Evolutionary conservation across 2,113 vertebrate genomes (phyloP), one percentile per base, ranked within the genome.

Genomic region (Tricholaema leucomelas): DNA sequence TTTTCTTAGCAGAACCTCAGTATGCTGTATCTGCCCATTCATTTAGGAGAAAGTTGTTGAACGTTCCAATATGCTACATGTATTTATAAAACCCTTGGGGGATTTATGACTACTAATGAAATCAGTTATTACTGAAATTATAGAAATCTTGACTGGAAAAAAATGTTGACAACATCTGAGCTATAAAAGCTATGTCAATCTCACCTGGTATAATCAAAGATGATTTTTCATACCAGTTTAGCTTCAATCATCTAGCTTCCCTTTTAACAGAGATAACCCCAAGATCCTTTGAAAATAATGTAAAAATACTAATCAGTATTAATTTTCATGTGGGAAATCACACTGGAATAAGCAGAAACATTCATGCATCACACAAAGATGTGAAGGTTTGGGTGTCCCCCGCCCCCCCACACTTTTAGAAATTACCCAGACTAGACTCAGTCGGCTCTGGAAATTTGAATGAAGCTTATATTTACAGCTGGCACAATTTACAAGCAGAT

Each of bases 271-370:
- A 52, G 6, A 78, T 42, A 59, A 90, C 81, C 81, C 12, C 30
- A 74, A n/a, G n/a, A n/a, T n/a, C n/a, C n/a, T n/a, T n/a, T n/a
- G n/a, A 86, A 89, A 88, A 90, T 91, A 81, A 52, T 42, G 14
- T 42, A 42, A 52, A 52, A 25, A 25, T 24, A 23, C 23, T 52
- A 85, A 81, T 74, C 42, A 71, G 31, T 93, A n/a, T 42, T 87
- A 90, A 40, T 92, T 77, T 90, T 73, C 40, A 48, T 0, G 0
- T 82, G 36, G 24, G 38, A 92, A 92, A 28, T 33, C n/a, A 82
- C 11, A 33, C 38, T 7, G 2, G 35, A n/a, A 80, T 28, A 67
- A 90, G 0, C 15, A 2, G 1, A 58, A 82, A 59, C 28, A 70
- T 2, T 75, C 40, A 44, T 8, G 11, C 25, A 71, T 65, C n/a